Evolutionary conservation across 37 sponge, comb jelly and placozoan genomes (phyloP), one percentile per base, ranked within the genome.

Genomic region (Cladorhizidae sp.): DNA sequence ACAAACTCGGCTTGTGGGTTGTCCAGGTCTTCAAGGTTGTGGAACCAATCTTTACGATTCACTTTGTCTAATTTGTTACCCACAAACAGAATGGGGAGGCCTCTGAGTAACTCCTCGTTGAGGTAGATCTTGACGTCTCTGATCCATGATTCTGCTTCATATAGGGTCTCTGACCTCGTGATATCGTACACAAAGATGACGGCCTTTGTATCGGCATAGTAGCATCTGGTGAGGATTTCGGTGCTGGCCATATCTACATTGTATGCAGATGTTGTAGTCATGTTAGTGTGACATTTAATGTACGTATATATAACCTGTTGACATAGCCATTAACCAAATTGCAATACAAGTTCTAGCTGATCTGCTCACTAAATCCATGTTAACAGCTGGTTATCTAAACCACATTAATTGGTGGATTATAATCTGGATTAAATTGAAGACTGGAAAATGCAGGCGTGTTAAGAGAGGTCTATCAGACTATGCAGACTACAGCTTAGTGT

Each of bases 121-220:
- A 75, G 57, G 59, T 75, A 57, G 59, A 75, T 75, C 5, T 22
- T 11, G 1, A 55, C 23, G 39, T 75, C 75, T 57, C 33, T 75
- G 21, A 75, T 55, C 75, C 75, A 75, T n/a, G n/a, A 7, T 22
- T 75, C 59, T 8, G 59, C 35, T 2, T 75, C 75, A 18, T 25
- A 75, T 8, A 75, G 23, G 2, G 58, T 75, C 14, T 57, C 26
- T 33, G 6, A 12, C 17, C 32, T 14, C 9, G 59, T 75, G 75
- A 75, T 23, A 23, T 56, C 59, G 31, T 75, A 75, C 23, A 75
- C 75, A 33, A 57, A 75, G 58, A 75, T 55, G 40, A 75, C 59
- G 54, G 75, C 75, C 6, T 75, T 6, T 17, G 75, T 57, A 36
- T 57, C 58, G 20, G 8, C 56, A 59, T 75, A 75, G 59, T 42